These are phyloP conservation scores for Elysia chlorotica DNA, from an alignment of 1,140 invertebrate genomes.

Conservation along the genomic window DNA sequence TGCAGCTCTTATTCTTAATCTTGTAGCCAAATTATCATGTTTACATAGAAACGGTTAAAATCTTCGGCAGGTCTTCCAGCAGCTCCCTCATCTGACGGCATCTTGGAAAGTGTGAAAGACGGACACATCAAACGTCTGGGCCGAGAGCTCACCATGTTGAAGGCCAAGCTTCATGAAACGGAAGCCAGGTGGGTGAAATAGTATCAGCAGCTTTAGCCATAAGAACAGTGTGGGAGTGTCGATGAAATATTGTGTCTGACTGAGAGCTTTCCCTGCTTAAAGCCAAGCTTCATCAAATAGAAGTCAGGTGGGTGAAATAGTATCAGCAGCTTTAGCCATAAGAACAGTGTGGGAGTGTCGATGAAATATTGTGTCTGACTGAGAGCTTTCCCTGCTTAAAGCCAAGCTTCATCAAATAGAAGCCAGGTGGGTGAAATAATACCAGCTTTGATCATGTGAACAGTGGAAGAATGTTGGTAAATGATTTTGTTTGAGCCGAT, in stretches of 20 bases:
- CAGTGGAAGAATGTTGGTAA: no score
- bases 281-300: no score
- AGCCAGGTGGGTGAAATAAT: not conserved
- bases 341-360: no score
- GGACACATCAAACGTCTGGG: conserved; percentile 11
- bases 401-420: conserved; percentile 1
- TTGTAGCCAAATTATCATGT: no score
- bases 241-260: no score
- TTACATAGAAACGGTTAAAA: no score
- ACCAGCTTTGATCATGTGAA: not conserved
- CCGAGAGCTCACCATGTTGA: not conserved
- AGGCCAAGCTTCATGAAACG: not conserved
- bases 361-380: no score
- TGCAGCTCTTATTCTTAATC: no score
- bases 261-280: no score
- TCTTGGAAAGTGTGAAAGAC: conserved; percentile 7
- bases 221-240: no score
- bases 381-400: conserved; percentile 1
- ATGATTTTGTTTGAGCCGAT: no score
- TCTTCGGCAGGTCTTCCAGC: no score
- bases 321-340: not conserved
- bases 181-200: not conserved
- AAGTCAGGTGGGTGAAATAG: not conserved
- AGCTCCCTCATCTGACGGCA: not conserved
- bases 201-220: not conserved